phyloP scores from a whole-genome alignment of 37 sponge, comb jelly and placozoan species.

The Agelas oroides region DNA sequence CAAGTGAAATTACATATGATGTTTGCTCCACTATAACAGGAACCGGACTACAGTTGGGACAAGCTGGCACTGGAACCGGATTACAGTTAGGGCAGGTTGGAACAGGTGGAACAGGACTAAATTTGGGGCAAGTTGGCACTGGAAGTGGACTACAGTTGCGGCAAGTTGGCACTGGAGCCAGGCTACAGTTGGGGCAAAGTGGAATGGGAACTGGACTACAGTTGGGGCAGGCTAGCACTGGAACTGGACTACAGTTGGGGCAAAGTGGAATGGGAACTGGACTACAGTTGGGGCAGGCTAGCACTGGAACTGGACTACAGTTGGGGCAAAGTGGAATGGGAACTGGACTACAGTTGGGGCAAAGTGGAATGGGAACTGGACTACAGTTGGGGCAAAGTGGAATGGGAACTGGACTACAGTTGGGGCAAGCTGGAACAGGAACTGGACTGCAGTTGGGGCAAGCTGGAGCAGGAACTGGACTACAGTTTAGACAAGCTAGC shows the following conservation, averaged over 20 bases:
- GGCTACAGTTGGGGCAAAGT: not conserved
- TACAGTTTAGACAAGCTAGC: not conserved
- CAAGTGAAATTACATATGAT: too few relatives aligned
- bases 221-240: not conserved
- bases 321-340: not conserved
- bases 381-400: not conserved
- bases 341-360: conserved; percentile 7
- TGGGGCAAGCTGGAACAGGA: conserved; percentile 26
- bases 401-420: conserved; percentile 1
- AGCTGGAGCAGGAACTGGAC: conserved; percentile 6
- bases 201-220: not conserved
- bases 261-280: not conserved
- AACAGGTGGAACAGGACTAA: conserved; percentile 1
- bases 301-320: not conserved
- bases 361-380: not conserved
- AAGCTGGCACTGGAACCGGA: not conserved
- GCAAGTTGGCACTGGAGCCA: not conserved
- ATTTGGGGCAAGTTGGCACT: not conserved
- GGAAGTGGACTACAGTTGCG: conserved; percentile 1
- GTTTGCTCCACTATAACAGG: too few relatives aligned
- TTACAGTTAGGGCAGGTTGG: conserved; percentile 3
- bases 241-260: not conserved
- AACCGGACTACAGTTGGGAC: conserved; percentile 38
- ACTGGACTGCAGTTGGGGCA: not conserved
- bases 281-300: not conserved